Percentiles rank a stretch among this genome's conserved stretches.
Evolutionary conservation across 1,140 invertebrate species (phyloP).

Genomic region (Hesperophylax magnus): DNA sequence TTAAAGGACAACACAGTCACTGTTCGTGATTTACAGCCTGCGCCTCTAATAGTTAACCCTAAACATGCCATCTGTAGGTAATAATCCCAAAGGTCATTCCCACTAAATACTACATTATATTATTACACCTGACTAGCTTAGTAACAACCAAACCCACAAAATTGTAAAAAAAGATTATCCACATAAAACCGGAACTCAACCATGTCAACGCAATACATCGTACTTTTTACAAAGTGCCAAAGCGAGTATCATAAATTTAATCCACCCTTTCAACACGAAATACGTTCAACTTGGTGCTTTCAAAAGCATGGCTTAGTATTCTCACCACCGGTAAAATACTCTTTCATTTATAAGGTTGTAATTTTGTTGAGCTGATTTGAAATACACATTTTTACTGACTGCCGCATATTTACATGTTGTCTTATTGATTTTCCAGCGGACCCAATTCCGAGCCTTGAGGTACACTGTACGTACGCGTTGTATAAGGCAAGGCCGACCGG

Average conservation of each 20-base stretch:
- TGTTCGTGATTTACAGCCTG: no score
- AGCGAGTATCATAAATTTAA: not conserved
- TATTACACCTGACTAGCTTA: no score
- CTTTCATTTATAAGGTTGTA: not conserved
- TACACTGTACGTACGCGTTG: slow-evolving; percentile 24
- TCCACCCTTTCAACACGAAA: slow-evolving; percentile 8
- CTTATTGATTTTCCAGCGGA: not conserved
- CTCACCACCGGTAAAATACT: not conserved
- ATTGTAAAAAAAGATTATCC: no score
- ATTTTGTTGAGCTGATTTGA: not conserved
- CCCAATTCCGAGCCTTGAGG: slow-evolving; percentile 12
- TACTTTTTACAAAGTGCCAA: not conserved
- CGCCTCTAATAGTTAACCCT: no score
- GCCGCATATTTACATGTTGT: not conserved
- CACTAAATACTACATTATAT: no score
- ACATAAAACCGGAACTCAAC: no score
- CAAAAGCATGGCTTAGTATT: not conserved
- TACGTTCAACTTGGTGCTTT: not conserved
- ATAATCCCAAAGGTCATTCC: no score
- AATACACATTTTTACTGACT: not conserved
- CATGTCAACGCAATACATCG: no score
- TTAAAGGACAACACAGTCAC: no score
- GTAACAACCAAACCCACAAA: no score
- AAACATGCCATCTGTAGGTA: no score
- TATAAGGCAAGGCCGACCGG: slow-evolving; percentile 41